Evolutionary conservation across 2,888 invertebrate genomes (phyloP).

Genomic region (Leptarthrus brevirostris): DNA sequence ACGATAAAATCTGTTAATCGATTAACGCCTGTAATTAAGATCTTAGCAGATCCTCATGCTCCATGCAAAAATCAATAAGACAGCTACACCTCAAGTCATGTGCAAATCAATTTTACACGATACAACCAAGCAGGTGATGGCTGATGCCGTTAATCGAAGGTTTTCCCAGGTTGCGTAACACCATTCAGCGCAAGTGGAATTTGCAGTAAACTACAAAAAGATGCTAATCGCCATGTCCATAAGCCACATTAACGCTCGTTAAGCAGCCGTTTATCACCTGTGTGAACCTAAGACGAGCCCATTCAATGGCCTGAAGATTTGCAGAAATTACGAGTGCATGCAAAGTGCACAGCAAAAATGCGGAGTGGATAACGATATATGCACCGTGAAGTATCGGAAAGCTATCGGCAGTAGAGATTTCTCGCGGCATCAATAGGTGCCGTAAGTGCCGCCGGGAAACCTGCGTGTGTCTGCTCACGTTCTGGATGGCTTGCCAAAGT

Average conservation of each 20-base stretch:
- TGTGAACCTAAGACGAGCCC: slow-evolving; percentile 43
- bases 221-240: slow-evolving; percentile 44
- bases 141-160: background rate
- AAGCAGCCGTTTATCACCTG: slow-evolving; percentile 37
- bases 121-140: slow-evolving; percentile 1
- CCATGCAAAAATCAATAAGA: slow-evolving; percentile 12
- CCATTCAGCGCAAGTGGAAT: slow-evolving; percentile 17
- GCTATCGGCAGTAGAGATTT: background rate
- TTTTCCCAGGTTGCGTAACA: slow-evolving; percentile 11
- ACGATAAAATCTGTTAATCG: slow-evolving; percentile 17
- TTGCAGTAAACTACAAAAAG: slow-evolving; percentile 36
- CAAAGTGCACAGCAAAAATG: slow-evolving; percentile 29
- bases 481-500: slow-evolving; percentile 39
- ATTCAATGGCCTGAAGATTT: slow-evolving; percentile 25
- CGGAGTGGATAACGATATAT: slow-evolving; percentile 4
- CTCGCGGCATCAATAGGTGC: slow-evolving; percentile 1
- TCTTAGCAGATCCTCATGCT: slow-evolving; percentile 23
- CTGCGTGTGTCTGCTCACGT: slow-evolving; percentile 40
- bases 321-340: slow-evolving; percentile 31
- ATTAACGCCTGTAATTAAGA: slow-evolving; percentile 34
- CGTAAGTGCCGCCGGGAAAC: background rate
- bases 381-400: background rate
- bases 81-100: slow-evolving; percentile 22
- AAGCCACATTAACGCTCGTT: slow-evolving; percentile 47
- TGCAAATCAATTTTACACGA: slow-evolving; percentile 34